Percentiles rank a stretch among this genome's conserved stretches.
These are phyloP conservation scores for Amiota minor DNA, from an alignment of 2,888 invertebrate genomes.

Conservation along the genomic window DNA sequence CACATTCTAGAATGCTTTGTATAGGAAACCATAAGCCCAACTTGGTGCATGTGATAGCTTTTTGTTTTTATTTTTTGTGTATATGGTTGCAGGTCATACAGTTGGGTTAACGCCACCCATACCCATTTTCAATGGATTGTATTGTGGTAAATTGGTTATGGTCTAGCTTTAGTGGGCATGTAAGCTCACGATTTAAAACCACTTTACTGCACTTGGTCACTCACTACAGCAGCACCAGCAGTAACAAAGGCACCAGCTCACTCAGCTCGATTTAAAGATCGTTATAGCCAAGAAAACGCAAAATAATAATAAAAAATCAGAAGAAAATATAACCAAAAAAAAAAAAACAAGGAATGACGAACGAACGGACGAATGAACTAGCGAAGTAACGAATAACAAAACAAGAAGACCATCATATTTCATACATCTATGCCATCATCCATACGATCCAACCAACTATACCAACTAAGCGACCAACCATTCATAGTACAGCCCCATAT, in stretches of 20 bases:
- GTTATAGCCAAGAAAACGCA: not conserved
- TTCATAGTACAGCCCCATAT: too few species aligned
- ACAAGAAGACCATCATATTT: slow-evolving; percentile 10
- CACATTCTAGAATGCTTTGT: too few species aligned
- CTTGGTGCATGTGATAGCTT: not conserved
- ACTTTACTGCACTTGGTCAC: slow-evolving; percentile 1
- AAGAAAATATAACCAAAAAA: slow-evolving; percentile 33
- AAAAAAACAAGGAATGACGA: slow-evolving; percentile 32
- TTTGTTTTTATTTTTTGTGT: not conserved
- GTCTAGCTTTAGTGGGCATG: slow-evolving; percentile 53
- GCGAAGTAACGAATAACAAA: slow-evolving; percentile 17
- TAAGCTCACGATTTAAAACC: slow-evolving; percentile 47
- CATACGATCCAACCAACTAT: too few species aligned
- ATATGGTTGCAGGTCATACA: slow-evolving; percentile 11
- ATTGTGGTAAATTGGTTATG: slow-evolving; percentile 47
- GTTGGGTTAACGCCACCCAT: slow-evolving; percentile 24
- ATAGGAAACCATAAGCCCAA: too few species aligned
- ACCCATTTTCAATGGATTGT: not conserved
- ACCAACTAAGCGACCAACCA: too few species aligned
- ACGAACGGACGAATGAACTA: not conserved
- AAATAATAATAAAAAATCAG: slow-evolving; percentile 30
- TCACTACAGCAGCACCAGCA: slow-evolving; percentile 37
- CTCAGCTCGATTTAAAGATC: not conserved
- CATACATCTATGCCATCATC: slow-evolving; percentile 30
- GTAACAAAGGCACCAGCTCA: slow-evolving; percentile 29